A percentile compares a stretch with the other conserved stretches of the same genome.
Evolutionary conservation across 2,888 invertebrate species (phyloP).

Genomic region (Conomelus anceps): DNA sequence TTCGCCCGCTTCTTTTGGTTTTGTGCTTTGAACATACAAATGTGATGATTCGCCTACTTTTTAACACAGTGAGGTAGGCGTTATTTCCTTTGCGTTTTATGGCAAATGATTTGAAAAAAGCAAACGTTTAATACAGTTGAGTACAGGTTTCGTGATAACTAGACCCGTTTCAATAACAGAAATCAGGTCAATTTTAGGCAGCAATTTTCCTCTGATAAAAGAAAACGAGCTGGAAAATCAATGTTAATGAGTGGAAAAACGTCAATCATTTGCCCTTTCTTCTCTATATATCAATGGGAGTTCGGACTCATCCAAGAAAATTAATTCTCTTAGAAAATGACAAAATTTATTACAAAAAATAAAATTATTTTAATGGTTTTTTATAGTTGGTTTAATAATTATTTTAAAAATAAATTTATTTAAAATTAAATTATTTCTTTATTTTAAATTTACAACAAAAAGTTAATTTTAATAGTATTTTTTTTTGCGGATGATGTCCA

Average conservation of each 20-base stretch:
- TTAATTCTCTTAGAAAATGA: no score
- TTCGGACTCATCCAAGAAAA: no score
- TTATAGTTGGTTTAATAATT: no score
- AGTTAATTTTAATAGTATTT: no score
- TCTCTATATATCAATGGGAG: background rate
- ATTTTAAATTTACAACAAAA: no score
- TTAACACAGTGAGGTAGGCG: background rate
- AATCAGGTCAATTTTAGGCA: background rate
- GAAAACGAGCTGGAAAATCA: background rate
- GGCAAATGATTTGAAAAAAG: background rate
- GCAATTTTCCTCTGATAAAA: background rate
- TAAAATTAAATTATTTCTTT: no score
- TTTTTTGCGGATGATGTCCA: no score
- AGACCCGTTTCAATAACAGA: background rate
- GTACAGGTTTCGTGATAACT: background rate
- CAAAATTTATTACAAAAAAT: no score
- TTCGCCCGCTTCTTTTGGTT: background rate
- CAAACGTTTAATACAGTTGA: background rate
- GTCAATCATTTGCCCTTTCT: background rate
- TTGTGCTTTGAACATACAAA: background rate
- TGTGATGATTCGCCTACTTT: background rate
- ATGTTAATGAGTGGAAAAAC: background rate
- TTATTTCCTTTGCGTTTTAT: background rate
- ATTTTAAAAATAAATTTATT: no score
- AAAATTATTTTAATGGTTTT: no score